Evolutionary conservation across 2,888 invertebrate species (phyloP).

Genomic region (Drosophila trichaetosa): DNA sequence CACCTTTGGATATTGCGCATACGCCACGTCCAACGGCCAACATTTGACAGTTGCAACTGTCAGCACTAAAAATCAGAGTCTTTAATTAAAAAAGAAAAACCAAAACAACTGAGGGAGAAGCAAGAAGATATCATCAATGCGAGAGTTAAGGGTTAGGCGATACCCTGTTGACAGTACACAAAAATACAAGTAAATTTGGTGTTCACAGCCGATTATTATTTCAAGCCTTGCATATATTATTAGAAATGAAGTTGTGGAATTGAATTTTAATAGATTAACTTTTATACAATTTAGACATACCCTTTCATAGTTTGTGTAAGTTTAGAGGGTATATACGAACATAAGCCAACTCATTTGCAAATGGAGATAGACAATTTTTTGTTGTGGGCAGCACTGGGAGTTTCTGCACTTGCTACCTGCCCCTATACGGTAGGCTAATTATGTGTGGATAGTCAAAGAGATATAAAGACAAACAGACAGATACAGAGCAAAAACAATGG

Average conservation of each 20-base stretch:
- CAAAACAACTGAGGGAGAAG: constrained; percentile 15
- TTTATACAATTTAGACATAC: not conserved
- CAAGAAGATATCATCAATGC: not conserved
- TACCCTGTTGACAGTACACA: not conserved
- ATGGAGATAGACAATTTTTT: constrained; percentile 31
- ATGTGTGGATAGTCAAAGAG: constrained; percentile 38
- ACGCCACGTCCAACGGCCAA: constrained; percentile 40
- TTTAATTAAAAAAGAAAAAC: constrained; percentile 63
- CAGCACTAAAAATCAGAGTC: constrained; percentile 47
- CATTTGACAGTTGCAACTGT: constrained; percentile 49
- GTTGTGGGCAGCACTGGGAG: constrained; percentile 44
- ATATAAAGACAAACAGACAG: not conserved
- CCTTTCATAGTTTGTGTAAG: not conserved
- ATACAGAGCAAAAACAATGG: constrained; percentile 35
- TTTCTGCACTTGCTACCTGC: constrained; percentile 48
- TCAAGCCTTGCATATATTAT: not conserved
- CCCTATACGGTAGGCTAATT: constrained; percentile 67
- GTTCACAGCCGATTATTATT: not conserved
- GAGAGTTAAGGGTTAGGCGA: not conserved
- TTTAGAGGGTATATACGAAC: constrained; percentile 18
- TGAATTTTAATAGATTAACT: not conserved
- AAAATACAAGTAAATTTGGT: not conserved
- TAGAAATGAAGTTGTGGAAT: not conserved
- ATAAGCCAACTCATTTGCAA: constrained; percentile 34
- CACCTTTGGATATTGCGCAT: constrained; percentile 46